Evolutionary conservation across 2,888 invertebrate genomes (phyloP).

Genomic region (Drosophila pseudotalamancana): DNA sequence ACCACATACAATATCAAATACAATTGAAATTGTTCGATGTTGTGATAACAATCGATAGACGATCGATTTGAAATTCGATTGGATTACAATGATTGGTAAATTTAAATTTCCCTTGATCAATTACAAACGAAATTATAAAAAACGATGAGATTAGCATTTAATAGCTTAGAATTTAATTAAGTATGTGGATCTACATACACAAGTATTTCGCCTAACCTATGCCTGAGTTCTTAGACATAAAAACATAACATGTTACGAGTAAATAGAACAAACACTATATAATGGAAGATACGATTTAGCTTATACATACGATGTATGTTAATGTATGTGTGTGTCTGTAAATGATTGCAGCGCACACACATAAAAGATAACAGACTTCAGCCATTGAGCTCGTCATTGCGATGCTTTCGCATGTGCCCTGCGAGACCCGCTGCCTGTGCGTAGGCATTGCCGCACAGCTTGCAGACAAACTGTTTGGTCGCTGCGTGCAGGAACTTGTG

Average conservation of each 20-base stretch:
- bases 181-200: not conserved
- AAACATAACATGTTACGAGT: constrained; percentile 23
- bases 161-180: constrained; percentile 15
- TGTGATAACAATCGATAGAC: not conserved
- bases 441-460: constrained; percentile 78
- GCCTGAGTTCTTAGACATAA: constrained; percentile 44
- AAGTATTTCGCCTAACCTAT: constrained; percentile 22
- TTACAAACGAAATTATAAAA: not conserved
- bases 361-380: not conserved
- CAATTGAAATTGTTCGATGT: not conserved
- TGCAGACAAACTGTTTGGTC: constrained; percentile 80
- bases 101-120: not conserved
- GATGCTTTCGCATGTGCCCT: constrained; percentile 82
- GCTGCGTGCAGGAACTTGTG: constrained; percentile 78
- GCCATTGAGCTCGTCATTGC: constrained; percentile 58
- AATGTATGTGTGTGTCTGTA: too few relatives aligned
- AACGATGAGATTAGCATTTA: constrained; percentile 23
- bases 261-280: not conserved
- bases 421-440: constrained; percentile 82
- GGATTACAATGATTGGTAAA: not conserved
- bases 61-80: constrained; percentile 1
- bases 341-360: not conserved
- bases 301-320: too few relatives aligned
- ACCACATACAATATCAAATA: not conserved
- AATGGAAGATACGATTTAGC: constrained; percentile 23